Evolutionary conservation across 2,888 invertebrate genomes (phyloP).

Genomic region (Metellina segmentata): DNA sequence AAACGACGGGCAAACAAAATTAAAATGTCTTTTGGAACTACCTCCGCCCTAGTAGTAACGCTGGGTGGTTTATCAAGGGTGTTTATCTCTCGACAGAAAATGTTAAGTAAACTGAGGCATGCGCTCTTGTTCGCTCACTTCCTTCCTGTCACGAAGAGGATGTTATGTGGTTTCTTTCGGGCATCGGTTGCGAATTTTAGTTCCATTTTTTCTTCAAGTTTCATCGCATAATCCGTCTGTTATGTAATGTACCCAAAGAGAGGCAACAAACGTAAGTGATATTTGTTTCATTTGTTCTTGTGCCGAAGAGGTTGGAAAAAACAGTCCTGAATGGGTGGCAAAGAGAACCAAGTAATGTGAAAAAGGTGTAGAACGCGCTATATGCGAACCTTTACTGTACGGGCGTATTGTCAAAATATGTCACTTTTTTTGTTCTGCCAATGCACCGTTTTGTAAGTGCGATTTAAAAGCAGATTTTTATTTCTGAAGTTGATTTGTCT

Average conservation of each 20-base stretch:
- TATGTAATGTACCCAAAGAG: conserved; percentile 33
- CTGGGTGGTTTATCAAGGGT: not conserved
- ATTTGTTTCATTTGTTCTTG: not conserved
- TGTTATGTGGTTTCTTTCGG: conserved; percentile 41
- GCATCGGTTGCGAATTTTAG: not conserved
- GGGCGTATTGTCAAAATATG: no score
- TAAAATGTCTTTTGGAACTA: not conserved
- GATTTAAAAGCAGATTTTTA: no score
- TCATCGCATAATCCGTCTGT: not conserved
- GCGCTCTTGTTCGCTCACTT: conserved; percentile 40
- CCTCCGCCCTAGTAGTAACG: not conserved
- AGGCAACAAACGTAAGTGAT: conserved; percentile 35
- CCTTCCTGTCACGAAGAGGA: conserved; percentile 65
- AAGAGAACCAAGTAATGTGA: no score
- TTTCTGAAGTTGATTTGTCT: no score
- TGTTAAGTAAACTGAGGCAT: not conserved
- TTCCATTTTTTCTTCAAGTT: not conserved
- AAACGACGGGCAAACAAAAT: not conserved
- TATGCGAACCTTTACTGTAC: no score
- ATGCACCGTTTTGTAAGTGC: no score
- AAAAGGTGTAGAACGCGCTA: no score
- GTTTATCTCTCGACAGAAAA: not conserved
- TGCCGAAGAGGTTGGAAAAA: no score
- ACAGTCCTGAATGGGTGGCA: no score
- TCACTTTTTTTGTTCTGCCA: no score